phyloP scores from a whole-genome alignment of 2,113 vertebrate species.

The Anguilla rostrata region DNA sequence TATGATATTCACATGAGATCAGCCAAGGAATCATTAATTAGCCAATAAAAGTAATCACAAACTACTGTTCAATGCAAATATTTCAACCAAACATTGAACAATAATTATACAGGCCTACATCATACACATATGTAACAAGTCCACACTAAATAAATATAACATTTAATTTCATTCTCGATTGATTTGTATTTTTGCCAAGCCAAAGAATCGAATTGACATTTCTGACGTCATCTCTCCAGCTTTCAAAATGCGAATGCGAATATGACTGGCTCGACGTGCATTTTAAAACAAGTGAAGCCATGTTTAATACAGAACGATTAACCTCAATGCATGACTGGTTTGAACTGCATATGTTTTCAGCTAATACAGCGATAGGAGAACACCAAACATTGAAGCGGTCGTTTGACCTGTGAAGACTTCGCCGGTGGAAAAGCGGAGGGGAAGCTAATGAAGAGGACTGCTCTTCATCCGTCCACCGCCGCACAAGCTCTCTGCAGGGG shows the following conservation, averaged over 20 bases:
- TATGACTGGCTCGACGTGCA: neutral
- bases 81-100: too few relatives aligned
- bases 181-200: neutral
- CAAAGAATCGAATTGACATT: neutral
- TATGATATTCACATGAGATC: too few relatives aligned
- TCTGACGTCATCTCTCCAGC: neutral
- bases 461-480: neutral
- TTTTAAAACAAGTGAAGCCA: neutral
- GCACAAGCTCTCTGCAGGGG: neutral
- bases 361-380: neutral
- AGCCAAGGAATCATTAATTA: too few relatives aligned
- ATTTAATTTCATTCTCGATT: neutral
- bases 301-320: neutral
- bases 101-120: too few relatives aligned
- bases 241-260: neutral
- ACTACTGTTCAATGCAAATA: too few relatives aligned
- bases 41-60: too few relatives aligned
- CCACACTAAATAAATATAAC: too few relatives aligned
- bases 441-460: neutral
- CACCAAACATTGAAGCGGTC: neutral
- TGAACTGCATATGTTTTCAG: neutral
- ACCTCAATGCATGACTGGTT: neutral
- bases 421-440: neutral
- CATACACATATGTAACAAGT: too few relatives aligned
- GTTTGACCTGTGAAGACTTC: conserved; percentile 57